These are phyloP conservation scores for Actenoides lindsayi DNA, from an alignment of 2,113 vertebrate species.

Conservation along the genomic window DNA sequence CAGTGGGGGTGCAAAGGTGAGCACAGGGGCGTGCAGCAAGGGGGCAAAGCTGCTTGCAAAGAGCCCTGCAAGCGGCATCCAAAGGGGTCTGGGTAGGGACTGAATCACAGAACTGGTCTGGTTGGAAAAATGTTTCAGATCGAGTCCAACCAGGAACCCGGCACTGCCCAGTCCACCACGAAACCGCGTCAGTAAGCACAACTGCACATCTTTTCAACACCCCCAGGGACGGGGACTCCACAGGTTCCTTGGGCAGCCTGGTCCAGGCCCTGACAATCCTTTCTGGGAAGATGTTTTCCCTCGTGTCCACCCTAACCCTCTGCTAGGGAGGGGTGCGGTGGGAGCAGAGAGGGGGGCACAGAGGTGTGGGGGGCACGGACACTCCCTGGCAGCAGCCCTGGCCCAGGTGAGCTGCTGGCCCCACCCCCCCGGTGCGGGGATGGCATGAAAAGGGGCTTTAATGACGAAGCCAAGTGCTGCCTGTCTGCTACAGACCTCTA, in stretches of 20 bases:
- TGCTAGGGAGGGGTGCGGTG: neutral
- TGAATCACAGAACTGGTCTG: too few relatives aligned
- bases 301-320: too few relatives aligned
- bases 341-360: neutral
- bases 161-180: too few relatives aligned
- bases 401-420: neutral
- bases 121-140: too few relatives aligned
- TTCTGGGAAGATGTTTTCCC: neutral
- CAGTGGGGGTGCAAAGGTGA: too few relatives aligned
- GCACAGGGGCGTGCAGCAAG: too few relatives aligned
- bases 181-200: too few relatives aligned
- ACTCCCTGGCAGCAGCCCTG: neutral
- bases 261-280: neutral
- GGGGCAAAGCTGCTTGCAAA: neutral
- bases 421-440: neutral
- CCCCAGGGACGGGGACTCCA: too few relatives aligned
- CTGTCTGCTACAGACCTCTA: neutral
- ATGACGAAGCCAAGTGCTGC: too few relatives aligned
- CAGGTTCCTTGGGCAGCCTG: neutral
- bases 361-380: neutral
- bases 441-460: too few relatives aligned
- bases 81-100: rapidly evolving
- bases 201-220: too few relatives aligned
- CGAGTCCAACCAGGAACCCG: too few relatives aligned
- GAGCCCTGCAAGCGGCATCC: neutral